phyloP scores from a whole-genome alignment of 2,888 invertebrate genomes.

The Pyrrhosoma nymphula region DNA sequence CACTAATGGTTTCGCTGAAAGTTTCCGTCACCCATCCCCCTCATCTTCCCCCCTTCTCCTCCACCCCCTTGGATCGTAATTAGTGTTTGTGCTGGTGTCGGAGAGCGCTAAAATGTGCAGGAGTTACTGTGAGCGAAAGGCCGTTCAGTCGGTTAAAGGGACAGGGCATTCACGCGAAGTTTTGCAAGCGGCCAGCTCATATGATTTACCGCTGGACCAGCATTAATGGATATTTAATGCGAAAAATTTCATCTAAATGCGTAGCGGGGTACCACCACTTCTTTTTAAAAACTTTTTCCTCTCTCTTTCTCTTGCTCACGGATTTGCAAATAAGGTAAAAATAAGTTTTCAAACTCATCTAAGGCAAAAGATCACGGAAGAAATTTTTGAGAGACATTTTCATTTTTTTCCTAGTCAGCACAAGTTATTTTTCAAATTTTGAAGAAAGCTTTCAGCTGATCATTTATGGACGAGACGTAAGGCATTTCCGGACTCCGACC shows the following conservation, averaged over 20 bases:
- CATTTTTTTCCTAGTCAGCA: too few species aligned
- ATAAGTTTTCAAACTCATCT: too few species aligned
- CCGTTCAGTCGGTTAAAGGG: not conserved
- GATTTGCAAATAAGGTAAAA: too few species aligned
- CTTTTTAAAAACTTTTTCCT: not conserved
- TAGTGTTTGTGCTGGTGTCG: not conserved
- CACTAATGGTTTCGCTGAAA: slow-evolving; percentile 26
- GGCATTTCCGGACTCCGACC: too few species aligned
- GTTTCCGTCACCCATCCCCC: not conserved
- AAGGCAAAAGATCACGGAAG: too few species aligned
- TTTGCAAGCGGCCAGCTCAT: not conserved
- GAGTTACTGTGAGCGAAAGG: not conserved
- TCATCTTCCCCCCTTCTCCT: not conserved
- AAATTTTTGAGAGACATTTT: too few species aligned
- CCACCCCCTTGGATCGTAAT: not conserved
- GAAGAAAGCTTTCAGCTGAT: too few species aligned
- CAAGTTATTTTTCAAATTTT: too few species aligned
- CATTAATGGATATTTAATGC: slow-evolving; percentile 58
- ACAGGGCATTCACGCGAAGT: not conserved
- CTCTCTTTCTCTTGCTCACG: not conserved
- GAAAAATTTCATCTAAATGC: not conserved
- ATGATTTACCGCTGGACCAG: slow-evolving; percentile 9
- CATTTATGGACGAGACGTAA: too few species aligned
- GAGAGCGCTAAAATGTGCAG: not conserved
- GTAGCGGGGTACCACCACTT: not conserved